Percentiles rank a stretch among this genome's conserved stretches.
Evolutionary conservation across 2,888 invertebrate genomes (phyloP).

Genomic region (Ophion ventricosus): DNA sequence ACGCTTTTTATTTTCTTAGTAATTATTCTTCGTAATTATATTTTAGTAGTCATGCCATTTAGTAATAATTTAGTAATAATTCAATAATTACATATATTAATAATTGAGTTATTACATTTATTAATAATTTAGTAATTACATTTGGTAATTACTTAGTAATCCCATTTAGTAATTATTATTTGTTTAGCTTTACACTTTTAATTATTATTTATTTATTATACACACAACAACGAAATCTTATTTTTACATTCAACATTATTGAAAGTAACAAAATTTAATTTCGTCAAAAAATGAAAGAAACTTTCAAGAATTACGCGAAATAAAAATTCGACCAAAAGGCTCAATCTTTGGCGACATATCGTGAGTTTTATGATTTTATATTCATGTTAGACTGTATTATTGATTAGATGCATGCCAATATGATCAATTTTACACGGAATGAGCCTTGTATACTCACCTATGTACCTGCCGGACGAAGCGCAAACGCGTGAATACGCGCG

Average conservation of each 20-base stretch:
- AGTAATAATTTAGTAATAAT: too few relatives aligned
- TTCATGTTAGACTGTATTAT: neutral
- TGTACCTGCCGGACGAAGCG: slow-evolving; percentile 45
- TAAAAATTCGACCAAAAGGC: neutral
- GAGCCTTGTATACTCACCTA: slow-evolving; percentile 15
- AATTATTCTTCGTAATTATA: too few relatives aligned
- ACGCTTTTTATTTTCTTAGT: too few relatives aligned
- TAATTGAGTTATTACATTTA: too few relatives aligned
- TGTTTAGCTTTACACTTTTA: too few relatives aligned
- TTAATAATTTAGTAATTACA: too few relatives aligned
- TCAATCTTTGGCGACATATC: too few relatives aligned
- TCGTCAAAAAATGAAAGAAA: neutral
- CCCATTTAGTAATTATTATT: too few relatives aligned
- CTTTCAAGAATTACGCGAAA: neutral
- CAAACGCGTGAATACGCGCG: slow-evolving; percentile 68
- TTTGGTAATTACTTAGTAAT: too few relatives aligned
- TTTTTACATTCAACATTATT: neutral
- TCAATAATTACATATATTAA: too few relatives aligned
- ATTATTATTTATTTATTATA: too few relatives aligned
- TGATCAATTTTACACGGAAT: neutral
- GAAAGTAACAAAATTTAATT: neutral
- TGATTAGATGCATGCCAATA: neutral
- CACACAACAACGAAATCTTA: neutral
- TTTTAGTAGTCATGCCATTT: too few relatives aligned
- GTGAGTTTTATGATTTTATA: neutral